Evolutionary conservation across 2,797 vertebrate genomes (phyloP).

Genomic region (Acipenser oxyrinchus): DNA sequence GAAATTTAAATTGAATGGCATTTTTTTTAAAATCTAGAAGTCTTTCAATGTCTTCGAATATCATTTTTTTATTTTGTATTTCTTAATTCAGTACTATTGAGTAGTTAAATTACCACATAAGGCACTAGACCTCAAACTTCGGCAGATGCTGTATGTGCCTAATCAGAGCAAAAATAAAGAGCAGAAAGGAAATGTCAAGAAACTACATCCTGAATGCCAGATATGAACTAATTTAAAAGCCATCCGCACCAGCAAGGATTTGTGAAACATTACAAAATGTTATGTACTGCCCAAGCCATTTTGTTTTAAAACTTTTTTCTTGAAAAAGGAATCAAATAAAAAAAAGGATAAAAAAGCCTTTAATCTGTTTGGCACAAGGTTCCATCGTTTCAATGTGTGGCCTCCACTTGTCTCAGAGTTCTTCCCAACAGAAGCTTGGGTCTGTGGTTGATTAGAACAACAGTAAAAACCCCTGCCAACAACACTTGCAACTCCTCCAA

Average conservation of each 20-base stretch:
- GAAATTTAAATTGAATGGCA: too few species aligned
- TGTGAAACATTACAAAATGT: constrained; percentile 5
- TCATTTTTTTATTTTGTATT: too few species aligned
- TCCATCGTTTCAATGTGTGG: constrained; percentile 9
- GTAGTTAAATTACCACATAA: too few species aligned
- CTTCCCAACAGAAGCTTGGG: constrained; percentile 26
- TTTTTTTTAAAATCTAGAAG: too few species aligned
- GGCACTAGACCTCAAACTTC: too few species aligned
- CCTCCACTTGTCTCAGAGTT: constrained; percentile 28
- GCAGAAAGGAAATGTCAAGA: constrained; percentile 35
- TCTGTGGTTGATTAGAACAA: constrained; percentile 18
- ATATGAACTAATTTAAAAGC: constrained; percentile 43
- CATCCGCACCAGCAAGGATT: constrained; percentile 41
- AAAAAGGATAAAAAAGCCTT: constrained; percentile 17
- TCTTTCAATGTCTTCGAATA: too few species aligned
- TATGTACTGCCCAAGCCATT: constrained; percentile 6
- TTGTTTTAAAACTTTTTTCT: constrained; percentile 39
- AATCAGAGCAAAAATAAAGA: constrained; percentile 16
- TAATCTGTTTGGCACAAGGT: constrained; percentile 27
- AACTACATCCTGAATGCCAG: constrained; percentile 31
- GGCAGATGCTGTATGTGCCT: neutral
- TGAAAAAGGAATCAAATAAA: neutral
- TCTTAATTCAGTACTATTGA: too few species aligned
- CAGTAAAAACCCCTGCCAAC: neutral
- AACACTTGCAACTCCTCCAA: constrained; percentile 3